Percentiles rank a stretch among this genome's conserved stretches.
Conservation (phyloP, 2,888 invertebrate genomes). For the Panzeria rudis region DNA sequence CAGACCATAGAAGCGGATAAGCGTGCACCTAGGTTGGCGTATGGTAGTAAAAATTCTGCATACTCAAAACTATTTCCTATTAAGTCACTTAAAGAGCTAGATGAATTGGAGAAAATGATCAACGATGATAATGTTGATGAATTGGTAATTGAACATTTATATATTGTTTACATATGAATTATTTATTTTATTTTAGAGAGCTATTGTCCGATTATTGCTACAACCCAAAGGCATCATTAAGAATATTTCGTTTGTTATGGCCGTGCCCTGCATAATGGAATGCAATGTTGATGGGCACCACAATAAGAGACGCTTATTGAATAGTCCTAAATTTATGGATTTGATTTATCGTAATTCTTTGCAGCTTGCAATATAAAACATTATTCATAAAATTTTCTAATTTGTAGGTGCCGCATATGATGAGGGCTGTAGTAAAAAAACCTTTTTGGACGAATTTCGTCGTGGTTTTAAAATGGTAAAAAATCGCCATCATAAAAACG, state of each 20-base stretch:
- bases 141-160: conserved; percentile 15
- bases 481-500: conserved; percentile 56
- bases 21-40: conserved; percentile 9
- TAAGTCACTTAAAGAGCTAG: conserved; percentile 42
- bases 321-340: conserved; percentile 55
- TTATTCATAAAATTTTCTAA: neutral
- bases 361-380: neutral
- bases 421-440: conserved; percentile 37
- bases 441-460: conserved; percentile 40
- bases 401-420: conserved; percentile 45
- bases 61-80: conserved; percentile 57
- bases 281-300: conserved; percentile 58
- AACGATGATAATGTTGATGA: conserved; percentile 49
- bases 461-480: conserved; percentile 56
- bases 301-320: conserved; percentile 44
- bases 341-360: conserved; percentile 55
- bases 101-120: conserved; percentile 38
- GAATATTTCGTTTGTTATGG: conserved; percentile 42
- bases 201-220: conserved; percentile 33
- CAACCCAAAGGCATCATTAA: conserved; percentile 58
- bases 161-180: neutral
- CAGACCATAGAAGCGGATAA: conserved; percentile 28
- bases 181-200: conserved; percentile 18
- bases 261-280: conserved; percentile 39
- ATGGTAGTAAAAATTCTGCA: conserved; percentile 10